These are phyloP conservation scores for Diabrotica balteata DNA, from an alignment of 2,888 invertebrate genomes.

Conservation along the genomic window DNA sequence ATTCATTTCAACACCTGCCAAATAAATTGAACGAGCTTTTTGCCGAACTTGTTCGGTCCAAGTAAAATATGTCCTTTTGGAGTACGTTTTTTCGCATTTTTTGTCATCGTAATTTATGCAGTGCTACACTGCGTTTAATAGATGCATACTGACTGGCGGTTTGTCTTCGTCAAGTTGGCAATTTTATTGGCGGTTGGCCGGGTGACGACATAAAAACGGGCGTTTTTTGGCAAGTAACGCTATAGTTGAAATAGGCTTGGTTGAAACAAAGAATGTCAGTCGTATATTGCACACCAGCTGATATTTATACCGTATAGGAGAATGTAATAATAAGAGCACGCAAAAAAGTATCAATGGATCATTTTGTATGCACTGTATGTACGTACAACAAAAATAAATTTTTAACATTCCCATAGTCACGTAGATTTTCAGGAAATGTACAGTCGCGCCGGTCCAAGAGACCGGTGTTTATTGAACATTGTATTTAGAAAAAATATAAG, in stretches of 20 bases:
- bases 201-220: conserved; percentile 4
- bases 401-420: no score
- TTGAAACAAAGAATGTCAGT: background rate
- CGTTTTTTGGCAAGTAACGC: no score
- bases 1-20: conserved; percentile 35
- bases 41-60: conserved; percentile 19
- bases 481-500: no score
- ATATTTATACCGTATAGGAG: no score
- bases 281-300: background rate
- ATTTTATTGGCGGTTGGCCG: conserved; percentile 11
- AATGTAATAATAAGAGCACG: no score
- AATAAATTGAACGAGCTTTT: conserved; percentile 33
- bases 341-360: no score
- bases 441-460: no score
- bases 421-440: no score
- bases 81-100: conserved; percentile 5
- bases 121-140: conserved; percentile 20
- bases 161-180: conserved; percentile 16
- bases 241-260: no score
- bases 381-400: no score
- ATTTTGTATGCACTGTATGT: no score
- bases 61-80: conserved; percentile 24
- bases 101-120: conserved; percentile 25
- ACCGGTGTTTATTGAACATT: no score
- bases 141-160: conserved; percentile 7